These are phyloP conservation scores for Oryzias curvinotus DNA, from an alignment of 2,113 vertebrate genomes.

Conservation along the genomic window DNA sequence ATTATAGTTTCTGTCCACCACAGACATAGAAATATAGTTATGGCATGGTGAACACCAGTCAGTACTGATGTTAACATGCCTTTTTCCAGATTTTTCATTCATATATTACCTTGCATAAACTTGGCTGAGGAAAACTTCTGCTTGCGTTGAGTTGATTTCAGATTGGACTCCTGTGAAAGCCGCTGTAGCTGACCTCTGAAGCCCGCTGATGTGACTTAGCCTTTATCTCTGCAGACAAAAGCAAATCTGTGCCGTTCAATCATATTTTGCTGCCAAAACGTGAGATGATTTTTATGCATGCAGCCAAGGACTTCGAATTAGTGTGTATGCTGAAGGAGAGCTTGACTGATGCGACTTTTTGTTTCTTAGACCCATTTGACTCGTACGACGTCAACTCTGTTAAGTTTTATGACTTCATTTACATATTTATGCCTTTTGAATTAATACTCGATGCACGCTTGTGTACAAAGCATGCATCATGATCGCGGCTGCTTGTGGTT, in stretches of 20 bases:
- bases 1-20: too few relatives aligned
- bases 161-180: neutral
- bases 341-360: constrained; percentile 31
- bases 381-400: constrained; percentile 38
- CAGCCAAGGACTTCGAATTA: constrained; percentile 8
- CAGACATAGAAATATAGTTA: too few relatives aligned
- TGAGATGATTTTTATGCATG: constrained; percentile 11
- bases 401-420: constrained; percentile 51
- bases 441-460: constrained; percentile 33
- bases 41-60: too few relatives aligned
- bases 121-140: neutral
- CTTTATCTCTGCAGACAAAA: neutral
- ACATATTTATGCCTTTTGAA: constrained; percentile 52
- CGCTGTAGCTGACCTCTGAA: neutral
- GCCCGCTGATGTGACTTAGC: neutral
- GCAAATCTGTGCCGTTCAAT: neutral
- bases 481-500: constrained; percentile 13
- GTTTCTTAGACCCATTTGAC: constrained; percentile 32
- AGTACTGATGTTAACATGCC: neutral
- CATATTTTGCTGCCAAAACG: neutral
- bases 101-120: neutral
- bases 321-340: constrained; percentile 25
- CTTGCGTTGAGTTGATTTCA: neutral
- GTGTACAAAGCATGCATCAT: constrained; percentile 38
- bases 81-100: neutral